Base-by-base conservation (phyloP, 2,113 vertebrate species). In the Candoia aspera region DNA sequence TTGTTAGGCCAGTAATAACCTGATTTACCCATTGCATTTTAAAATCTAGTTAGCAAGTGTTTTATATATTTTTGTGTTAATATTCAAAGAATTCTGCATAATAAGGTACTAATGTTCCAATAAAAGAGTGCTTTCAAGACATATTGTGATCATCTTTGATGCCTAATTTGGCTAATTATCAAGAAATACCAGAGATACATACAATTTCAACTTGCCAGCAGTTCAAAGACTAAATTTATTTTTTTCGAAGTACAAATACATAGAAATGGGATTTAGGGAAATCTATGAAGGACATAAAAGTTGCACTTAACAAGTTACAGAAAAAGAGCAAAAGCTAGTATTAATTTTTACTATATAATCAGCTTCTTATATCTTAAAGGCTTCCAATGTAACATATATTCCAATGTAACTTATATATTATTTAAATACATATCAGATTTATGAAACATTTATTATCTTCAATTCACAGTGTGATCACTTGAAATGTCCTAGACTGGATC, bases 211-310 rank as follows among this genome's bases (percentile, higher is more conserved):
- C 23, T 92, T 87, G 46, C 58, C 83, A 90, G 86, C 84, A 92
- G 73, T 92, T 86, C 26, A 2, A 42, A 93, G 53, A 54, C 59
- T 92, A 89, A 46, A 86, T 93, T 92, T n/a, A 83, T 37, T 94
- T 73, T 58, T 94, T 93, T 90, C 55, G 24, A 59, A 89, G 90
- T 92, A 93, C 8, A 88, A 92, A 88, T 55, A 91, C 58, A 85
- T 55, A 92, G 86, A 88, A 93, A 94, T 89, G 88, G 8, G 21
- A 29, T 88, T 93, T 42, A 84, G 5, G 54, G 87, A 37, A 92
- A 94, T 93, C 93, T 87, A 83, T 62, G 37, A 17, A 46, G 15
- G 68, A 92, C 11, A 94, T 86, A 92, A 88, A 90, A 60, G 42
- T 54, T 84, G 24, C 49, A n/a, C 59, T 92, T 2, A 0, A 54